These are phyloP conservation scores for Poecilia latipinna DNA, from an alignment of 2,113 vertebrate genomes.

Conservation along the genomic window DNA sequence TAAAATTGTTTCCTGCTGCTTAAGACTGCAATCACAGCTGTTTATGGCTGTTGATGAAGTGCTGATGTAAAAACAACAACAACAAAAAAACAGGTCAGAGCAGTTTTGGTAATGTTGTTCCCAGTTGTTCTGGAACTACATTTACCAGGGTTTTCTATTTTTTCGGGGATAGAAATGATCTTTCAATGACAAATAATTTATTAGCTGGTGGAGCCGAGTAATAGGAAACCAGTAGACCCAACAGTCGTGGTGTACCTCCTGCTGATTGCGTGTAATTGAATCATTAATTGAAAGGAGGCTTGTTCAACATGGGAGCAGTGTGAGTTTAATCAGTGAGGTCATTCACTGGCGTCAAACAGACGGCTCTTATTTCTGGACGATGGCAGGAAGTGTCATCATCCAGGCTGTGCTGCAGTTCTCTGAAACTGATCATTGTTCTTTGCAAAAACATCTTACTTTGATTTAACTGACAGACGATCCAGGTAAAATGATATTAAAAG, in stretches of 20 bases:
- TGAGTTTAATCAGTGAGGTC: background rate
- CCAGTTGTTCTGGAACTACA: slow-evolving; percentile 3
- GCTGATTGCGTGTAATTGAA: background rate
- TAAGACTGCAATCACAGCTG: slow-evolving; percentile 39
- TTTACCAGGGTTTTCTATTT: background rate
- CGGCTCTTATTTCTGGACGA: background rate
- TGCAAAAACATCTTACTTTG: background rate
- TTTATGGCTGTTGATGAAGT: slow-evolving; percentile 26
- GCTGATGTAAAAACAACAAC: slow-evolving; percentile 31
- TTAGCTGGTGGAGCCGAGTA: background rate
- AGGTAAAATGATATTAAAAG: background rate
- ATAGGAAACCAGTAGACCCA: background rate
- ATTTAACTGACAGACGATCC: background rate
- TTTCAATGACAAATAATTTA: background rate
- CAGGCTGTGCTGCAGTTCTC: background rate
- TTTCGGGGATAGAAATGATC: background rate
- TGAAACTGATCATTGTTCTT: background rate
- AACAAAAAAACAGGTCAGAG: slow-evolving; percentile 36
- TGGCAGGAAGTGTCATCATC: background rate
- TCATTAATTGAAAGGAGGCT: background rate
- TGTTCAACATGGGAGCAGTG: background rate
- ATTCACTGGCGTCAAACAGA: background rate
- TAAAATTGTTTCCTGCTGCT: slow-evolving; percentile 54
- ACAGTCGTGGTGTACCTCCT: background rate
- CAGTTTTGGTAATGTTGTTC: slow-evolving; percentile 21